These are phyloP conservation scores for Chiloscyllium punctatum DNA, from an alignment of 2,797 vertebrate species.

Conservation along the genomic window DNA sequence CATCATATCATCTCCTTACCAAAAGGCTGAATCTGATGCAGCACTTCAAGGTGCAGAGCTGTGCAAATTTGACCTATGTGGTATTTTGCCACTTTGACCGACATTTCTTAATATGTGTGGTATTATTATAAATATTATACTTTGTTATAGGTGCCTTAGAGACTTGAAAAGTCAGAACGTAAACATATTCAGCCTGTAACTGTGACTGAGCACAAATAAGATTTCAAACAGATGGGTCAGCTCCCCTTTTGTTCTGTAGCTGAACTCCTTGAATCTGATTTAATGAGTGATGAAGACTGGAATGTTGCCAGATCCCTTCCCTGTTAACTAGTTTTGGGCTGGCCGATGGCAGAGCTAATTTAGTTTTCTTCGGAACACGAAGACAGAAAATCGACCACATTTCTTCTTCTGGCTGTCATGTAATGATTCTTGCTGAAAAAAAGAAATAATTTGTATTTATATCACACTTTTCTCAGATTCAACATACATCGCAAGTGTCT, in stretches of 20 bases:
- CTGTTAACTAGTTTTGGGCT: background rate
- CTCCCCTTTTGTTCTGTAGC: background rate
- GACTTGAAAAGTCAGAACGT: background rate
- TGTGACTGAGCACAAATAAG: background rate
- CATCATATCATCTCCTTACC: background rate
- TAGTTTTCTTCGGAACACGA: background rate
- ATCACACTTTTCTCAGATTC: background rate
- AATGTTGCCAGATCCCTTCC: background rate
- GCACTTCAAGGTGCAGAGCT: slow-evolving; percentile 2
- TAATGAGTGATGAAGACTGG: background rate
- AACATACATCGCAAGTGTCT: background rate
- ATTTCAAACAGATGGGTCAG: background rate
- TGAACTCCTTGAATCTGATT: background rate
- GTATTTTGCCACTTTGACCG: background rate
- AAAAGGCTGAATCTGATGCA: background rate
- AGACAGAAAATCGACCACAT: background rate
- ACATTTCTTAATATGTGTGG: background rate
- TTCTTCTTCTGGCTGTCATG: background rate
- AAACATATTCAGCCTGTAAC: background rate
- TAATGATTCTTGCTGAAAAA: background rate
- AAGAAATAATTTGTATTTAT: background rate
- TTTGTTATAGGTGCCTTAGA: background rate
- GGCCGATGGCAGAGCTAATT: too few species aligned
- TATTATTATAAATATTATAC: background rate
- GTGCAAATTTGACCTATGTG: too few species aligned